Evolutionary conservation across 2,113 vertebrate genomes (phyloP).

Genomic region (Amazona guildingii): DNA sequence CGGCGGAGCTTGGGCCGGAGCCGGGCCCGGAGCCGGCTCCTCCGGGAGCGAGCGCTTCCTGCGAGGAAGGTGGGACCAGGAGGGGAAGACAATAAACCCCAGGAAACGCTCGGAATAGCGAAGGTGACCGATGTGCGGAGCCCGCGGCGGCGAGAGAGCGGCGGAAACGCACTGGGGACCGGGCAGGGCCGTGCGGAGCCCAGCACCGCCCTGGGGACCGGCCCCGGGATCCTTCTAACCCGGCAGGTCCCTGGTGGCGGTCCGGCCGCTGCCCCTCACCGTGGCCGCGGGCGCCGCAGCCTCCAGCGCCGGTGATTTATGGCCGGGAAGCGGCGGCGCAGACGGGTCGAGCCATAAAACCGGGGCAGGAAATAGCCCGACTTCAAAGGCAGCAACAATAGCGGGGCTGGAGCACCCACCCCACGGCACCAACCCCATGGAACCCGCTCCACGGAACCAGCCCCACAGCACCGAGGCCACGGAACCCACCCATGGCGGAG

Average conservation of each 20-base stretch:
- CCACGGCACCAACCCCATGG: accelerated
- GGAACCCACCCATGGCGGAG: no score
- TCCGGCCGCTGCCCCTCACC: accelerated
- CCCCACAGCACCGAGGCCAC: accelerated
- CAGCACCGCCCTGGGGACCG: neutral
- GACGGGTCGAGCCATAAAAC: neutral
- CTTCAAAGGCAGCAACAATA: slow-evolving; percentile 36
- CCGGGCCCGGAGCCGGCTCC: neutral
- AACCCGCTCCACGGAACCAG: accelerated
- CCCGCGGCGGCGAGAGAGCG: neutral
- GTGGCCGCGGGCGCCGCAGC: neutral
- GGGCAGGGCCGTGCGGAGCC: neutral
- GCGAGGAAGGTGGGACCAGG: slow-evolving; percentile 53
- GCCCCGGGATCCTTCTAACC: neutral
- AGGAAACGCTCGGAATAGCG: slow-evolving; percentile 56
- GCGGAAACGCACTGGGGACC: accelerated
- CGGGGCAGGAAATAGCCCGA: slow-evolving; percentile 5
- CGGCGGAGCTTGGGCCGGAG: neutral
- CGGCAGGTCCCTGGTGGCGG: neutral
- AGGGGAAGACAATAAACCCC: slow-evolving; percentile 62
- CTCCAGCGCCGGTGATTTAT: neutral
- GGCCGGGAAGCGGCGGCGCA: neutral
- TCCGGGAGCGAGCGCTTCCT: slow-evolving; percentile 3
- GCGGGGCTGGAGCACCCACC: neutral
- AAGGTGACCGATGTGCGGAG: neutral